Evolutionary conservation across 2,797 vertebrate species (phyloP), one percentile per base, ranked within the genome.

Genomic region (Rhinella marina): DNA sequence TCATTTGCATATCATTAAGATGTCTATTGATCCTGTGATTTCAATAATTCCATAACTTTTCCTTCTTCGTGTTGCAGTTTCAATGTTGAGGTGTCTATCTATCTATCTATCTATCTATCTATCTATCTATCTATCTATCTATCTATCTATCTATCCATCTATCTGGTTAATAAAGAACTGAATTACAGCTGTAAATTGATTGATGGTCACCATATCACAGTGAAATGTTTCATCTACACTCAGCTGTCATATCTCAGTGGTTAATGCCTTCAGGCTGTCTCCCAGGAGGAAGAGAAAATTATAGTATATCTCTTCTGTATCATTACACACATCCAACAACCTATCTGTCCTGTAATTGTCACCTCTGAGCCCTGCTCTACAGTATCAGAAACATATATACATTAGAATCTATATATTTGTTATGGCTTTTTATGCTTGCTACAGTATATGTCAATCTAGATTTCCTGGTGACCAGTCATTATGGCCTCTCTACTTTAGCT

Each of bases 191-290:
- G 64, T 64, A 84, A 78, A 84, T 79, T 14, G 21, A 32, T 78
- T 13, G 73, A 62, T 41, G 78, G 82, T 50, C 64, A 73, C 76
- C 32, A 27, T 73, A 61, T 41, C 14, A 59, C 72, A 57, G 23
- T 21, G 41, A 76, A 54, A 64, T 76, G 57, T 76, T 41, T 83
- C 78, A 77, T 77, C 48, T 77, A n/a, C 62, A 14, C n/a, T 80
- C 73, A 54, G 48, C 27, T 56, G 29, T 25, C n/a, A 16, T 66
- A 84, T 75, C 50, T 79, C 75, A 84, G 81, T 17, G n/a, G 21
- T 23, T 73, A 16, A 8, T 59, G 62, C 73, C 54, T 70, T 80
- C 78, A 81, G 62, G 21, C 85, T 81, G 78, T 61, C 82, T 84
- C 68, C 21, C 27, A 57, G 70, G 21, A 32, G 32, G 59, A 66